A percentile compares a stretch with the other conserved stretches of the same genome.
Conservation (phyloP, 2,113 vertebrate species). For the Gavialis gangeticus region DNA sequence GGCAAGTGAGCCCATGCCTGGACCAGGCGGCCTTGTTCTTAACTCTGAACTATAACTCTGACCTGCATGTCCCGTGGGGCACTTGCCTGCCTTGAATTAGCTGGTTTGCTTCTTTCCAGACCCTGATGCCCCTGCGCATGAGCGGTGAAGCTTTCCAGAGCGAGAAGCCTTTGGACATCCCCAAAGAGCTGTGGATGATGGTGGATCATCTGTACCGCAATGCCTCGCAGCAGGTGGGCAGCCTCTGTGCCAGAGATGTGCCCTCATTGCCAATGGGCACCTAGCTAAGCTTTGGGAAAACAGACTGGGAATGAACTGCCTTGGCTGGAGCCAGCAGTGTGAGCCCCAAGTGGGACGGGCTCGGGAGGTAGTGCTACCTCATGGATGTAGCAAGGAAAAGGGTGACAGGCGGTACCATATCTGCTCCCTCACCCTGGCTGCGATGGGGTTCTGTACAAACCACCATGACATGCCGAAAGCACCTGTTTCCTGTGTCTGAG, state of each 20-base stretch:
- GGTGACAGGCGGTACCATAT: too few species aligned
- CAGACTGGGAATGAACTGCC: not conserved
- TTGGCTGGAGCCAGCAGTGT: not conserved
- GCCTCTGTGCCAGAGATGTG: not conserved
- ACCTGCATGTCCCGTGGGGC: not conserved
- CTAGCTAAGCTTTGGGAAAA: not conserved
- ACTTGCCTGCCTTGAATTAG: not conserved
- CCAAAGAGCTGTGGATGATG: constrained; percentile 98
- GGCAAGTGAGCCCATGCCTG: not conserved
- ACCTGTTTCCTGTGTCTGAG: not conserved
- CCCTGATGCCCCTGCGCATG: constrained; percentile 69
- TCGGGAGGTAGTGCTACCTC: too few species aligned
- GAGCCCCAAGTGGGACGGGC: not conserved
- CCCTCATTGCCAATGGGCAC: not conserved
- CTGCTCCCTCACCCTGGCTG: too few species aligned
- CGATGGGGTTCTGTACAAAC: not conserved
- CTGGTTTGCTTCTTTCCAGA: constrained; percentile 72
- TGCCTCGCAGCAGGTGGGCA: constrained; percentile 90
- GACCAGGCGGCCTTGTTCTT: not conserved
- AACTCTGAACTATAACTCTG: not conserved
- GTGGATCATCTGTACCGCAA: constrained; percentile 92
- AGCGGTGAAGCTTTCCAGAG: constrained; percentile 42
- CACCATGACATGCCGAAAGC: not conserved
- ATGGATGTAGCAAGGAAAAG: too few species aligned
- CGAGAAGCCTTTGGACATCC: constrained; percentile 90